These are phyloP conservation scores for Syrrhaptes paradoxus DNA, from an alignment of 2,113 vertebrate genomes.

Conservation along the genomic window DNA sequence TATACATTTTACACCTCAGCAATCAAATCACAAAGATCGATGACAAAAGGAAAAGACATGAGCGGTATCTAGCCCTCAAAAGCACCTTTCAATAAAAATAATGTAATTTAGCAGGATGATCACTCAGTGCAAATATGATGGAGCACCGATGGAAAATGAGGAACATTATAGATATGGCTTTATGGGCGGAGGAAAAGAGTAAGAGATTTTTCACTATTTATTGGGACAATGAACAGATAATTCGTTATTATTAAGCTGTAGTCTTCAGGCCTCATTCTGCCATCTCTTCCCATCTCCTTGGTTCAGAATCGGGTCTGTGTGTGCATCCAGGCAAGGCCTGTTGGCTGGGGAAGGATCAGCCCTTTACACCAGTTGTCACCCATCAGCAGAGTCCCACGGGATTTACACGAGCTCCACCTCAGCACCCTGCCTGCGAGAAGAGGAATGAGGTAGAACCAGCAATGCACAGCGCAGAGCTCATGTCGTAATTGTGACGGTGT, in stretches of 20 bases:
- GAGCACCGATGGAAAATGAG: conserved; percentile 54
- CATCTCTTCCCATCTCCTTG: not conserved
- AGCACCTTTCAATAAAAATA: conserved; percentile 64
- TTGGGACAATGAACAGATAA: conserved; percentile 61
- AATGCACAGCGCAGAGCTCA: rapidly evolving
- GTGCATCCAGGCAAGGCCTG: not conserved
- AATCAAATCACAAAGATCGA: conserved; percentile 36
- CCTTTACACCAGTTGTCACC: not conserved
- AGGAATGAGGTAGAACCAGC: not conserved
- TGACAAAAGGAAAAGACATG: conserved; percentile 29
- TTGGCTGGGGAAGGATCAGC: not conserved
- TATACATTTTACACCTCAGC: conserved; percentile 37
- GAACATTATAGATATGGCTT: conserved; percentile 25
- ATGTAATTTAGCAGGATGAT: conserved; percentile 49
- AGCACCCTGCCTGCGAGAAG: not conserved
- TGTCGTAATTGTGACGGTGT: rapidly evolving
- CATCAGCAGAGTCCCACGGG: not conserved
- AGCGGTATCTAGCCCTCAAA: conserved; percentile 16
- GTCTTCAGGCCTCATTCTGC: not conserved
- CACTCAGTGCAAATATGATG: conserved; percentile 57
- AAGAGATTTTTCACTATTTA: conserved; percentile 61
- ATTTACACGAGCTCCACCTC: not conserved
- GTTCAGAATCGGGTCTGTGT: not conserved
- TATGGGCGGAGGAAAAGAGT: conserved; percentile 41
- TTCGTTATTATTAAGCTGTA: conserved; percentile 55